Percentiles rank a stretch among this genome's conserved stretches.
These are phyloP conservation scores for Antennarius maculatus DNA, from an alignment of 2,797 vertebrate genomes.

Conservation along the genomic window DNA sequence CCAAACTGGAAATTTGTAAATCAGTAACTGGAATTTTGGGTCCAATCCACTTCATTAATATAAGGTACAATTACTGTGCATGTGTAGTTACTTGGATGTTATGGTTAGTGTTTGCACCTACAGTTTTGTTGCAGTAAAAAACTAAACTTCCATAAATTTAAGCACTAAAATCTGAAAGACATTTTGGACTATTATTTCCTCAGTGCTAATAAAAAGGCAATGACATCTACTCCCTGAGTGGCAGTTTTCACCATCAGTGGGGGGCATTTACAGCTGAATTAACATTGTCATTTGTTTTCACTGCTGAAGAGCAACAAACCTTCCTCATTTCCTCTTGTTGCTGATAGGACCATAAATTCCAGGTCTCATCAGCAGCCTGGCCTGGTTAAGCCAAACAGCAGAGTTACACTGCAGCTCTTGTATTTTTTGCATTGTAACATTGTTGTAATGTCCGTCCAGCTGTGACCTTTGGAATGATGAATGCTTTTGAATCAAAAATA, in stretches of 20 bases:
- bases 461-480: conserved; percentile 18
- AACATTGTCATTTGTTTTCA: conserved; percentile 65
- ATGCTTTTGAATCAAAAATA: background rate
- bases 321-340: conserved; percentile 53
- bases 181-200: conserved; percentile 54
- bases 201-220: conserved; percentile 38
- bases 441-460: conserved; percentile 13
- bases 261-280: conserved; percentile 65
- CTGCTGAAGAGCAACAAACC: conserved; percentile 62
- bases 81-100: no score
- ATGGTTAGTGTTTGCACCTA: background rate
- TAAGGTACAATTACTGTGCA: no score
- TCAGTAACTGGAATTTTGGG: background rate
- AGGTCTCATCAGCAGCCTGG: conserved; percentile 30
- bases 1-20: background rate
- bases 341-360: conserved; percentile 41
- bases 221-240: conserved; percentile 31
- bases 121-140: background rate
- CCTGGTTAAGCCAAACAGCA: background rate
- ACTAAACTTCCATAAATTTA: background rate
- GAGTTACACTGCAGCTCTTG: conserved; percentile 8
- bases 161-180: conserved; percentile 19
- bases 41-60: background rate
- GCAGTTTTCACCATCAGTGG: conserved; percentile 51
- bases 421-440: background rate